Base-by-base conservation (phyloP, 2,113 vertebrate species). In the Sigmodon hispidus region DNA sequence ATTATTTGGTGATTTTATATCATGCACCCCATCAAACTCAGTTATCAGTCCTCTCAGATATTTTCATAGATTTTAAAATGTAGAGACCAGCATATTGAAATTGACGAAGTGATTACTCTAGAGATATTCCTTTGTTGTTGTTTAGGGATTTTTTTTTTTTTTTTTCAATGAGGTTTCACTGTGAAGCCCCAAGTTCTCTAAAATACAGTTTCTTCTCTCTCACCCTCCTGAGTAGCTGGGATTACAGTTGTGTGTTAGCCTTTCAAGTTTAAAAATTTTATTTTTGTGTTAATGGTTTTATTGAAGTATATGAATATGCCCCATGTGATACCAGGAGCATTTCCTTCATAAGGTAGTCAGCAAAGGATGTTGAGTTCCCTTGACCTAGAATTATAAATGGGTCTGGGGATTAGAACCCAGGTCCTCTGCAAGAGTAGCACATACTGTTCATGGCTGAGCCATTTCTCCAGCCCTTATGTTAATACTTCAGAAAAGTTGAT, bases 1-100 rank as follows among this genome's bases (percentile, higher is more conserved):
- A n/a, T n/a, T n/a, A n/a, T n/a, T n/a, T n/a, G n/a, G n/a, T n/a
- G n/a, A n/a, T n/a, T n/a, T n/a, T n/a, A n/a, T n/a, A n/a, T n/a
- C n/a, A n/a, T n/a, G n/a, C n/a, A n/a, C n/a, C n/a, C n/a, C n/a
- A n/a, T n/a, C n/a, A n/a, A n/a, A n/a, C n/a, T n/a, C n/a, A n/a
- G n/a, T n/a, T n/a, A n/a, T n/a, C n/a, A n/a, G n/a, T n/a, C n/a
- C n/a, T n/a, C n/a, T n/a, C n/a, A n/a, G n/a, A n/a, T 93, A 93
- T 91, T 45, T 81, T 63, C 45, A 34, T 73, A 77, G 61, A n/a
- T 76, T 97, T 90, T 79, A 59, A 80, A 52, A 57, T 57, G 36
- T 57, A 80, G 34, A 52, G 52, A n/a, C 34, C 8, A n/a, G 40
- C 29, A 50, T 76, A 48, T 50, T 76, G 31, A 43, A 91, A 80